A percentile compares a stretch with the other conserved stretches of the same genome.
phyloP scores from a whole-genome alignment of 2,888 invertebrate genomes.

The Xylocampa areola region DNA sequence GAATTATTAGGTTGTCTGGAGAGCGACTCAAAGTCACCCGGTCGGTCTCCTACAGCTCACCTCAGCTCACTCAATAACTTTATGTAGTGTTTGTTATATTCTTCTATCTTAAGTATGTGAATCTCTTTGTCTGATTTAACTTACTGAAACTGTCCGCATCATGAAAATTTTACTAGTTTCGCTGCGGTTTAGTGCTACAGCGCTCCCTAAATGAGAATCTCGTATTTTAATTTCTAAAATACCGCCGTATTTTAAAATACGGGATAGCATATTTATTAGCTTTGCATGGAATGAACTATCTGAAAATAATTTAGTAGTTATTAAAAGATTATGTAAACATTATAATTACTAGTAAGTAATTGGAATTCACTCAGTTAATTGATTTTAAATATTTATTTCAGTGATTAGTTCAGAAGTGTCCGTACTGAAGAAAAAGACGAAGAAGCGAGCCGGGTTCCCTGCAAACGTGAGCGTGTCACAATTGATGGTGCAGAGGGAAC shows the following conservation, averaged over 20 bases:
- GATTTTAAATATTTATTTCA: constrained; percentile 61
- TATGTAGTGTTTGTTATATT: constrained; percentile 49
- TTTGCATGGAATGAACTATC: no score
- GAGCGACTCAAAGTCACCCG: constrained; percentile 83
- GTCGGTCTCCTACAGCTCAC: constrained; percentile 74
- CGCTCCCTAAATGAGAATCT: neutral
- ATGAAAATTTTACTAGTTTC: constrained; percentile 12
- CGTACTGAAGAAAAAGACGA: constrained; percentile 91
- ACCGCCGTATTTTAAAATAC: no score
- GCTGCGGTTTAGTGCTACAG: constrained; percentile 6
- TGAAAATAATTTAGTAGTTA: no score
- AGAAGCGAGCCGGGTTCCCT: constrained; percentile 90
- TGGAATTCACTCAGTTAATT: constrained; percentile 12
- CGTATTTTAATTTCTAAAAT: no score
- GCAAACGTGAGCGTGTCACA: constrained; percentile 91
- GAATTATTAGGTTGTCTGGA: constrained; percentile 83
- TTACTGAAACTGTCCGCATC: constrained; percentile 10
- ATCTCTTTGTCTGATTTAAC: constrained; percentile 40
- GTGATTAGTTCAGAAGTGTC: constrained; percentile 81
- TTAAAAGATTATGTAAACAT: no score
- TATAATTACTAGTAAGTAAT: neutral
- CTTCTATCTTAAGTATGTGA: constrained; percentile 46
- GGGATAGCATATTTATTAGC: no score
- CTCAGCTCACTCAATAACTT: constrained; percentile 62
- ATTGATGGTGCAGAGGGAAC: constrained; percentile 91